A percentile compares a stretch with the other conserved stretches of the same genome.
These are phyloP conservation scores for Nezara viridula DNA, from an alignment of 2,888 invertebrate species.

Conservation along the genomic window DNA sequence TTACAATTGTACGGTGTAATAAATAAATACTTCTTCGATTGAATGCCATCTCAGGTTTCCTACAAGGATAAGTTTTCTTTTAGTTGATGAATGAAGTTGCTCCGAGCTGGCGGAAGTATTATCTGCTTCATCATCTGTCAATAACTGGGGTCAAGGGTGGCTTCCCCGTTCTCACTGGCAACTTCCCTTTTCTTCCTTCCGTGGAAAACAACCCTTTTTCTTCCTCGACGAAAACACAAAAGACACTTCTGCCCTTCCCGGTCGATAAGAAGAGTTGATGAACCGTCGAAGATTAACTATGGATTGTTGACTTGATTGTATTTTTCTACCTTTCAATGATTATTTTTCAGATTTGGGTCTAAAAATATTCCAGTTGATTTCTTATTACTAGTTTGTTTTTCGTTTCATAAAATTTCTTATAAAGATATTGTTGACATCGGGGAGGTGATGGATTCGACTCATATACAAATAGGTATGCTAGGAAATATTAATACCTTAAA, in stretches of 20 bases:
- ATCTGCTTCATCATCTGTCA: not conserved
- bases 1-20: not conserved
- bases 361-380: too few relatives aligned
- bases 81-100: not conserved
- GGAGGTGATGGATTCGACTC: too few relatives aligned
- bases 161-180: not conserved
- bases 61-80: not conserved
- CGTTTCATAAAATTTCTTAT: too few relatives aligned
- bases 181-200: not conserved
- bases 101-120: not conserved
- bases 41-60: not conserved
- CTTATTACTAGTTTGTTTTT: too few relatives aligned
- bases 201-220: not conserved
- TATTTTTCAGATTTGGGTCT: too few relatives aligned
- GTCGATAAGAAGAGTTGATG: not conserved
- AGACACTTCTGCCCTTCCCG: not conserved
- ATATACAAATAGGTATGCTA: too few relatives aligned
- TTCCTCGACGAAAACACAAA: constrained; percentile 4
- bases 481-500: too few relatives aligned
- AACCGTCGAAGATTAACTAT: not conserved
- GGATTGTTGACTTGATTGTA: not conserved
- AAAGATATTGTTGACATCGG: too few relatives aligned
- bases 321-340: too few relatives aligned
- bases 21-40: not conserved
- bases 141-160: constrained; percentile 17